These are phyloP conservation scores for Lemur catta DNA, from an alignment of 2,797 vertebrate species.

Conservation along the genomic window DNA sequence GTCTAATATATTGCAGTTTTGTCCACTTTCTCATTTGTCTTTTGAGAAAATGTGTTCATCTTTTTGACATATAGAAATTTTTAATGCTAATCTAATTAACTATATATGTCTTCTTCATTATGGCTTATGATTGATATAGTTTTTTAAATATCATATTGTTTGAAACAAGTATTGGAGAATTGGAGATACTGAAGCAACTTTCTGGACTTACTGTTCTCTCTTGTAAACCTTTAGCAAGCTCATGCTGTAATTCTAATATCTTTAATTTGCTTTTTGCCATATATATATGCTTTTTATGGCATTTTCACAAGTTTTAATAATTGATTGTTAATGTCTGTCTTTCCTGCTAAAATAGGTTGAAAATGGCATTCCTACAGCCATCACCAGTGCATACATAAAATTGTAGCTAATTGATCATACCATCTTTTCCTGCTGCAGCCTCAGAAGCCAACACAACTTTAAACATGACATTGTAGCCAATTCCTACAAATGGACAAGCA, in stretches of 20 bases:
- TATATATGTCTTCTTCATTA: not conserved
- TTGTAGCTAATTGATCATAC: not conserved
- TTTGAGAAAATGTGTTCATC: not conserved
- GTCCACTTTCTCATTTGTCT: not conserved
- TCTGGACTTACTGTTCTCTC: not conserved
- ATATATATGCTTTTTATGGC: not conserved
- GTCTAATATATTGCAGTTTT: not conserved
- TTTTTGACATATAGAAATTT: not conserved
- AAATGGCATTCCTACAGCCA: not conserved
- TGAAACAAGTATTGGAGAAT: not conserved
- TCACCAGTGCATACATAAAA: not conserved
- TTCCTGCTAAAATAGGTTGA: not conserved
- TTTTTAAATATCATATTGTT: not conserved
- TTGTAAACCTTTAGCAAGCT: not conserved
- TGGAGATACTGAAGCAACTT: not conserved
- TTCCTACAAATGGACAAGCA: not conserved
- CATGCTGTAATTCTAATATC: not conserved
- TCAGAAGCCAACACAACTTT: not conserved
- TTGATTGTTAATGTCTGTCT: not conserved
- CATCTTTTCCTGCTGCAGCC: not conserved
- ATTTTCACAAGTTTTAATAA: not conserved
- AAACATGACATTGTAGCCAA: not conserved
- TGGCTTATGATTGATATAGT: not conserved
- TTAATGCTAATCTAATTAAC: not conserved
- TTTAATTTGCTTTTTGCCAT: not conserved